Evolutionary conservation across 2,113 vertebrate genomes (phyloP).

Genomic region (Lonchura striata): DNA sequence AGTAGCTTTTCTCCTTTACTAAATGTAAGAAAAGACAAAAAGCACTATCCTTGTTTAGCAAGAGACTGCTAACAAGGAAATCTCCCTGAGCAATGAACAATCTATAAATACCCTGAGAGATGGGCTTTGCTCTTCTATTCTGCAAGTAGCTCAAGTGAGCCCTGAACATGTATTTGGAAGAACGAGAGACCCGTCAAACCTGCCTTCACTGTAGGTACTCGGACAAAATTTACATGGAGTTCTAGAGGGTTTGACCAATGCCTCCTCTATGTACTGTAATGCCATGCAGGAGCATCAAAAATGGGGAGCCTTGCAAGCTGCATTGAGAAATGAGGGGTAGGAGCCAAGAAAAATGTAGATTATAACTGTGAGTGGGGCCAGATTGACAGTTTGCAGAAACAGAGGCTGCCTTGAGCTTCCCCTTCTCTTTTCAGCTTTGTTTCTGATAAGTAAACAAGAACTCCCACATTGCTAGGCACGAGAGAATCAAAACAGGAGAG

Average conservation of each 20-base stretch:
- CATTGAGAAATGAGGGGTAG: not conserved
- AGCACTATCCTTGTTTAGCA: not conserved
- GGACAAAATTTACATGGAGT: not conserved
- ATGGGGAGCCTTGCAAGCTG: not conserved
- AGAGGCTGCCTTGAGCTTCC: not conserved
- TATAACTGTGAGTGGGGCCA: not conserved
- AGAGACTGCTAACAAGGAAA: not conserved
- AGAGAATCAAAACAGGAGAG: not conserved
- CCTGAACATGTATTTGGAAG: not conserved
- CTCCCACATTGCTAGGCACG: not conserved
- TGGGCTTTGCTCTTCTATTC: not conserved
- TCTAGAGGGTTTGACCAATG: not conserved
- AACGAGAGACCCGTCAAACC: not conserved
- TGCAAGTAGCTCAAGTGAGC: not conserved
- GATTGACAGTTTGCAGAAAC: not conserved
- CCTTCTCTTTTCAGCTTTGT: not conserved
- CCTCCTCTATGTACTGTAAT: not conserved
- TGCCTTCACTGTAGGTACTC: not conserved
- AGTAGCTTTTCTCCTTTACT: not conserved
- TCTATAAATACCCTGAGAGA: not conserved
- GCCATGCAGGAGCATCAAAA: not conserved
- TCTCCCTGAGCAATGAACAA: not conserved
- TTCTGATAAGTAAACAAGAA: not conserved
- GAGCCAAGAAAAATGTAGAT: not conserved
- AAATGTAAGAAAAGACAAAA: not conserved